Evolutionary conservation across 2,113 vertebrate genomes (phyloP).

Genomic region (Pan paniscus): DNA sequence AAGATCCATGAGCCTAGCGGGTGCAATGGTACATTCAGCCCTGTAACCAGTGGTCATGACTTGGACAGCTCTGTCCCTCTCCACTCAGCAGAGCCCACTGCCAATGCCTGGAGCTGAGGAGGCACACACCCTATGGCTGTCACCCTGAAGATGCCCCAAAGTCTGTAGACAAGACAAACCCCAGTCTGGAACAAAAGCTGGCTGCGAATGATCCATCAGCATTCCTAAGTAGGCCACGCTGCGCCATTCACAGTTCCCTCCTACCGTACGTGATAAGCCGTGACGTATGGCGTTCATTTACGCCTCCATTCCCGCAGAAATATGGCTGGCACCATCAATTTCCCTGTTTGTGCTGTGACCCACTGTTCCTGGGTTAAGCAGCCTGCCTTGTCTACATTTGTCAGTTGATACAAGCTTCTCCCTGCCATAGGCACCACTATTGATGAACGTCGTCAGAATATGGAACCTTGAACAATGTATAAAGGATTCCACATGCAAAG

Average conservation of each 20-base stretch:
- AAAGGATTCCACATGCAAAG: constrained; percentile 85
- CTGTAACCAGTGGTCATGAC: fast-evolving
- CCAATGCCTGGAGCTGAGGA: not conserved
- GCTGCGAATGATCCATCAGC: constrained; percentile 79
- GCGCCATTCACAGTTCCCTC: constrained; percentile 79
- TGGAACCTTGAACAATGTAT: constrained; percentile 87
- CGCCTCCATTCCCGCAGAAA: constrained; percentile 81
- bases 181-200: constrained; percentile 80
- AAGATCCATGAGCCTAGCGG: not conserved
- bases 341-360: constrained; percentile 87
- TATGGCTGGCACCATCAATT: constrained; percentile 85
- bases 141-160: constrained; percentile 48
- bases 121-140: not conserved
- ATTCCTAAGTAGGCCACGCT: constrained; percentile 79
- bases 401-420: constrained; percentile 86
- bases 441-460: constrained; percentile 84
- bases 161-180: constrained; percentile 79
- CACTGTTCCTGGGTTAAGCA: constrained; percentile 86
- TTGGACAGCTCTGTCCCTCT: not conserved
- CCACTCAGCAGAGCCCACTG: not conserved
- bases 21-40: fast-evolving
- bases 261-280: constrained; percentile 80
- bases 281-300: constrained; percentile 84
- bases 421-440: constrained; percentile 82
- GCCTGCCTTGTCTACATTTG: constrained; percentile 86